phyloP scores from a whole-genome alignment of 2,113 vertebrate genomes.

The Pseudolaguvia tuberculata region DNA sequence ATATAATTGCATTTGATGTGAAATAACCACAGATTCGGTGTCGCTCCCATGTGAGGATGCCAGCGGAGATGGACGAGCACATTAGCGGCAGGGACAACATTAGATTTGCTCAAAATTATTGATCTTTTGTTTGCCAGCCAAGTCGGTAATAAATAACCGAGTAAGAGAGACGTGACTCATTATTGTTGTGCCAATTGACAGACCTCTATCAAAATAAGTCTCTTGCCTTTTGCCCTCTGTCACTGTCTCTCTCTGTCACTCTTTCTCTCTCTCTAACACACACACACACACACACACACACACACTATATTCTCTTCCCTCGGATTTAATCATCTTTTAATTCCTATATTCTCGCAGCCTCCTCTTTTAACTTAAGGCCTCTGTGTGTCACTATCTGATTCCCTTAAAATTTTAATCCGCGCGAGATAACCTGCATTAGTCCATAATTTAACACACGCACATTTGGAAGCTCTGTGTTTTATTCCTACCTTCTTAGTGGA shows the following conservation, averaged over 20 bases:
- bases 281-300: conserved; percentile 45
- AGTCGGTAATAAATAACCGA: conserved; percentile 76
- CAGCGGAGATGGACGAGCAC: conserved; percentile 76
- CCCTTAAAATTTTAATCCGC: conserved; percentile 73
- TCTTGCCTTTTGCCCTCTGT: conserved; percentile 46
- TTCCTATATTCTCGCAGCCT: conserved; percentile 64
- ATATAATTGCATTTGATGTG: conserved; percentile 77
- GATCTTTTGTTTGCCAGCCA: conserved; percentile 81
- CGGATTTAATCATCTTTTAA: conserved; percentile 65
- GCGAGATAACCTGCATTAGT: conserved; percentile 82
- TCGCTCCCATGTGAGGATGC: conserved; percentile 70
- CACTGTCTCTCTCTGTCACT: conserved; percentile 42
- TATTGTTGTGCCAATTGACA: conserved; percentile 74
- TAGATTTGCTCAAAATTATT: conserved; percentile 83
- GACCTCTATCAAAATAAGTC: conserved; percentile 72
- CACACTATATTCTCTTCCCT: conserved; percentile 43
- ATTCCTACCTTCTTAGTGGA: conserved; percentile 99
- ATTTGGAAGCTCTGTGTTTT: conserved; percentile 96
- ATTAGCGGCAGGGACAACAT: conserved; percentile 77
- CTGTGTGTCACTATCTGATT: conserved; percentile 71
- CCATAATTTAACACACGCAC: conserved; percentile 81
- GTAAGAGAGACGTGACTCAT: conserved; percentile 76
- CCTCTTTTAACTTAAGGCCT: conserved; percentile 66
- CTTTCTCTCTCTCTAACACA: conserved; percentile 51
- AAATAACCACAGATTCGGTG: conserved; percentile 74